Percentiles rank a stretch among this genome's conserved stretches.
These are phyloP conservation scores for Orchestes rusci DNA, from an alignment of 2,888 invertebrate genomes.

Conservation along the genomic window DNA sequence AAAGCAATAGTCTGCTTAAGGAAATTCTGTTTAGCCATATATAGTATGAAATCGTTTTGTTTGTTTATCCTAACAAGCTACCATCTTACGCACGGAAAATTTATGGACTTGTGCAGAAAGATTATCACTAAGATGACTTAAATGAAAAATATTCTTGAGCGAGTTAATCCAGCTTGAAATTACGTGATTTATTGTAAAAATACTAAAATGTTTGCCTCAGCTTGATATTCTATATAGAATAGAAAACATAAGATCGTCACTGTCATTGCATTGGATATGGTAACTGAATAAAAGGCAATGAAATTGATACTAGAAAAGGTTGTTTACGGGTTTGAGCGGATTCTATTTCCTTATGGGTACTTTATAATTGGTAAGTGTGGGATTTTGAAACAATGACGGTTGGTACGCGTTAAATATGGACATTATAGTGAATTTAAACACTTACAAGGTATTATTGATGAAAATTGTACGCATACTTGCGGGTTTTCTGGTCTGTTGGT, in stretches of 20 bases:
- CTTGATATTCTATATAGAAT: too few relatives aligned
- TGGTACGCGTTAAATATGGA: neutral
- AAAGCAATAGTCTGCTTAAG: neutral
- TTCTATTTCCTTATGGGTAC: slow-evolving; percentile 3
- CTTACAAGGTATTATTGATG: too few relatives aligned
- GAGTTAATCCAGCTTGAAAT: too few relatives aligned
- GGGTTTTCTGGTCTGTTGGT: too few relatives aligned
- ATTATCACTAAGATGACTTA: too few relatives aligned
- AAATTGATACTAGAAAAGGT: slow-evolving; percentile 5
- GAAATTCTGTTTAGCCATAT: neutral
- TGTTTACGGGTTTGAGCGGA: neutral
- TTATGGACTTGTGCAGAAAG: slow-evolving; percentile 1
- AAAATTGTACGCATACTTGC: too few relatives aligned
- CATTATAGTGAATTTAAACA: too few relatives aligned
- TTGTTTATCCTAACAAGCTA: slow-evolving; percentile 4
- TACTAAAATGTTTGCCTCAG: too few relatives aligned
- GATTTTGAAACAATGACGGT: neutral
- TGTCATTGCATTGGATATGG: too few relatives aligned
- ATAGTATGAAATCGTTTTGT: slow-evolving; percentile 4
- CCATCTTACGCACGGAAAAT: slow-evolving; percentile 7
- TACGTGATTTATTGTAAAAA: too few relatives aligned
- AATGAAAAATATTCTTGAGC: too few relatives aligned
- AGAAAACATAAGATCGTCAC: too few relatives aligned
- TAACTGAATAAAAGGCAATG: slow-evolving; percentile 6
- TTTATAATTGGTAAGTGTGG: slow-evolving; percentile 3